Percentiles rank a stretch among this genome's conserved stretches.
phyloP scores from a whole-genome alignment of 1,140 invertebrate genomes.

The Saccostrea echinata region DNA sequence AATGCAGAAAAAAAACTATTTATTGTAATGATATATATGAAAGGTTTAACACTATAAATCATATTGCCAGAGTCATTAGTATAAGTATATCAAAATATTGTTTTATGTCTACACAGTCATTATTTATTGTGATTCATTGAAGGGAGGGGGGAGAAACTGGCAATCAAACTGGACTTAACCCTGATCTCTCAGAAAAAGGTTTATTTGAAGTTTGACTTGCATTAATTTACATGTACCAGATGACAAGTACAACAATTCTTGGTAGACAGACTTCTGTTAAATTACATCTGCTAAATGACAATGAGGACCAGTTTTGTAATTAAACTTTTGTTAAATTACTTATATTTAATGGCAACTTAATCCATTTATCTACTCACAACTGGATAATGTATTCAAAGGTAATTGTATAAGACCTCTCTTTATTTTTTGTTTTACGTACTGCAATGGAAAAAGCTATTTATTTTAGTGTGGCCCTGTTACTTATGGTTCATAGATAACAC shows the following conservation, averaged over 20 bases:
- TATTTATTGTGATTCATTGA: neutral
- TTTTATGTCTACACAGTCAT: neutral
- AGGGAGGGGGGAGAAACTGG: neutral
- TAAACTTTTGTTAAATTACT: neutral
- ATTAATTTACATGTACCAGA: neutral
- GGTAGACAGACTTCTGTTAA: neutral
- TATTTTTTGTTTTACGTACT: neutral
- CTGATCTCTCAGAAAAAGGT: neutral
- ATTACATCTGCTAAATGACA: neutral
- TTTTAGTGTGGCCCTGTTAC: conserved; percentile 17
- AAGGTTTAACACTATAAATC: neutral
- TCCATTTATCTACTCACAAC: neutral
- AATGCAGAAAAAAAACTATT: neutral
- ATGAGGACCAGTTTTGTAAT: neutral
- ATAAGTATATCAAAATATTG: neutral
- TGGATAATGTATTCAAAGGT: neutral
- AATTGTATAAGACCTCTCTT: neutral
- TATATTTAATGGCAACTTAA: conserved; percentile 2
- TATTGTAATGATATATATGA: neutral
- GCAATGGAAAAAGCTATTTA: conserved; percentile 21
- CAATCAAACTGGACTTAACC: neutral
- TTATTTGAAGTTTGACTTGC: neutral
- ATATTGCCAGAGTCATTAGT: neutral
- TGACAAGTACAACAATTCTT: neutral
- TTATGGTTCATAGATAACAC: conserved; percentile 35